Base-by-base conservation (phyloP, 2,888 invertebrate genomes). In the Ophraella communa region DNA sequence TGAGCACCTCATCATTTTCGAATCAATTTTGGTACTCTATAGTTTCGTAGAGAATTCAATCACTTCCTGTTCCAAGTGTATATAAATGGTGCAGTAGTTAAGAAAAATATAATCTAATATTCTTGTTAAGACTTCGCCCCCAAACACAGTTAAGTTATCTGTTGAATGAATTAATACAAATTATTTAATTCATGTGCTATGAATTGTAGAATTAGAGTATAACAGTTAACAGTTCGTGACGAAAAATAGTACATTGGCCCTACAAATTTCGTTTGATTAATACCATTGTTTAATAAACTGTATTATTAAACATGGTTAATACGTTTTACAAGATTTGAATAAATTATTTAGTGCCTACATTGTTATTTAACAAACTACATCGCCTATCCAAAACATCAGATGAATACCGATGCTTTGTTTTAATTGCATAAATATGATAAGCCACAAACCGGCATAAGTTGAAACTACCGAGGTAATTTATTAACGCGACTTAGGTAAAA, bases 391-490 rank as follows among this genome's bases (percentile, higher is more conserved):
- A 39, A 17, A 54, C 54, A 23, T 23, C 14, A 14, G 21, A 21
- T 24, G 56, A 45, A 57, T 75, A 57, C 45, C 21, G 30, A 57
- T 76, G 72, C 68, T 70, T 67, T 64, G 63, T 73, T 74, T 76
- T 75, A 76, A 76, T 76, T 76, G 75, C 71, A 70, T 70, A 71
- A 72, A 71, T 71, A 75, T 76, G 76, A 75, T 75, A 72, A 71
- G 69, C 67, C 67, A 64, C 62, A 57, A 57, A 27, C 45, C 64
- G 67, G 66, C 65, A 66, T 69, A 62, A 68, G 65, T 65, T 64
- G 56, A 69, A 73, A 73, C 71, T 74, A 71, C 71, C 68, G 64
- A 71, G 71, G 72, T 73, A 69, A 74, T 74, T 74, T 74, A 74
- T 74, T 69, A 66, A 62, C 63, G 67, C 70, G 54, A 61, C 67